Evolutionary conservation across 2,113 vertebrate species (phyloP), one percentile per base, ranked within the genome.

Genomic region (Melozone crissalis): DNA sequence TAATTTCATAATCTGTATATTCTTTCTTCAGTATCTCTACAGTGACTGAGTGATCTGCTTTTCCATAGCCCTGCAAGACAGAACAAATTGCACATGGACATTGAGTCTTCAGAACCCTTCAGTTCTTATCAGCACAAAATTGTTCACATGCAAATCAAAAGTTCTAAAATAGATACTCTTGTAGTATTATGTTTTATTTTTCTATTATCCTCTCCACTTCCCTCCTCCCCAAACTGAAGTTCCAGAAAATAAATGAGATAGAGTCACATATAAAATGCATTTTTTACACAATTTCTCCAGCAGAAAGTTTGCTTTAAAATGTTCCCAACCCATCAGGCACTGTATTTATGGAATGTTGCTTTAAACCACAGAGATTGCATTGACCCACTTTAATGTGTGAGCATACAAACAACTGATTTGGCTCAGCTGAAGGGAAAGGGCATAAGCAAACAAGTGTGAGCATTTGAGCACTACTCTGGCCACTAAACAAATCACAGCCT

Each of bases 11-110:
- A 94, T 98, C 97, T 54, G 96, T 96, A 72, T 98, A 99, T 41
- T 77, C 95, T 72, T 92, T 95, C 96, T 98, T 99, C 92, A 99
- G 93, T 96, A 98, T 98, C 93, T 98, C 98, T 16, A 91, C 98
- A 49, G 99, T 98, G 47, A 98, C 96, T 5, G 98, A 97, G 77
- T 99, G 99, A 90, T 99, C 98, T 87, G 99, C 99, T 98, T 99
- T 99, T 27, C 99, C 99, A 97, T 98, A 99, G 47, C 97, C 99
- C 99, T 99, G 96, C 71, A 66, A 41, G 84, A 77, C 79, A 96
- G 21, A 88, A 75, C 11, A 74, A 83, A 49, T 52, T 46, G 79
- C 19, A 62, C n/a, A 51, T 1, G 1, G n/a, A 52, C 13, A 89
- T 63, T 17, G 68, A 37, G 9, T 35, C 47, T 37, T 59, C 39